A percentile compares a stretch with the other conserved stretches of the same genome.
Evolutionary conservation across 2,113 vertebrate genomes (phyloP).

Genomic region (Dolichotis patagonum): DNA sequence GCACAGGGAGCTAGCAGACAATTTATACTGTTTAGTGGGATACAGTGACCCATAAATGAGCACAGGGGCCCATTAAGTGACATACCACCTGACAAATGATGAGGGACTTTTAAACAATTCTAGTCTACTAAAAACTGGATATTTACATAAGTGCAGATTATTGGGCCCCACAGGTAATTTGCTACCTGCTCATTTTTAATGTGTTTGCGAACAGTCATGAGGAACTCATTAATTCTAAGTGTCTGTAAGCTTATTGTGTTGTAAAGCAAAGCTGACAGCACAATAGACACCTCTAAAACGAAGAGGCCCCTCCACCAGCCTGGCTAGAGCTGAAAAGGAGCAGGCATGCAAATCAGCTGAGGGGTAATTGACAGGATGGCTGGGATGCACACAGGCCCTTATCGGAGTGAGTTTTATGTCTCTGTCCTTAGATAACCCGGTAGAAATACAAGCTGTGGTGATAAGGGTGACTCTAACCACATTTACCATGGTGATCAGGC

Average conservation of each 20-base stretch:
- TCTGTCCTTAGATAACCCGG: constrained; percentile 69
- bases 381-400: constrained; percentile 48
- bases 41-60: constrained; percentile 80
- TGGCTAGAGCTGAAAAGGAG: constrained; percentile 59
- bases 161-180: constrained; percentile 82
- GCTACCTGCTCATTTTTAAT: constrained; percentile 82
- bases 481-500: constrained; percentile 62
- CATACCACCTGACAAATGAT: constrained; percentile 80
- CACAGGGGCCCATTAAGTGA: constrained; percentile 83
- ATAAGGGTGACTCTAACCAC: constrained; percentile 10
- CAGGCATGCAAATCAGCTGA: constrained; percentile 68
- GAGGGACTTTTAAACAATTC: constrained; percentile 83
- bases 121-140: constrained; percentile 78
- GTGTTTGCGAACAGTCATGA: constrained; percentile 80
- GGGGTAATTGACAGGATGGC: constrained; percentile 70
- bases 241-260: constrained; percentile 83
- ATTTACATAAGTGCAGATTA: constrained; percentile 85
- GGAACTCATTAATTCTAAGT: constrained; percentile 83
- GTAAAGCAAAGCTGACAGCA: constrained; percentile 85
- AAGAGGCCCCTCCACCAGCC: constrained; percentile 60
- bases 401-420: constrained; percentile 20
- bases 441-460: constrained; percentile 63
- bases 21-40: constrained; percentile 82
- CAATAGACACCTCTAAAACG: constrained; percentile 83
- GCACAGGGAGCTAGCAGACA: constrained; percentile 79